Evolutionary conservation across 2,797 vertebrate genomes (phyloP), one percentile per base, ranked within the genome.

Genomic region (Trachops cirrhosus): DNA sequence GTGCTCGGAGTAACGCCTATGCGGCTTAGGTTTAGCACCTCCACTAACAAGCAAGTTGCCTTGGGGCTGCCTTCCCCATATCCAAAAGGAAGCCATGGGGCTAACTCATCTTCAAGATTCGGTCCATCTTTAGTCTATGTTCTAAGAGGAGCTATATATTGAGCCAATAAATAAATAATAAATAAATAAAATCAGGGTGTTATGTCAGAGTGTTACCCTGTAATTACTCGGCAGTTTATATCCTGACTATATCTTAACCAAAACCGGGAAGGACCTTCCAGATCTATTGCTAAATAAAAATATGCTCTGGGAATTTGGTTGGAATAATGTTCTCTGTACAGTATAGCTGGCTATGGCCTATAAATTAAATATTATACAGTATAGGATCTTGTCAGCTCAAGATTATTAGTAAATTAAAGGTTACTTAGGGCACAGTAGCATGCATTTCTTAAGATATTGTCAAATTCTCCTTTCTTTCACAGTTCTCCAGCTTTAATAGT

Each of bases 231-330:
- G 41, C 34, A 75, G 26, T 39, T 95, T 48, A 88, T 62, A 80
- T 75, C 90, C 48, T 44, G 84, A 86, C 57, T 26, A 15, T 75
- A 50, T 92, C 57, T 89, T 24, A 86, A 50, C 7, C 46, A 57
- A 96, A 92, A 85, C 9, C 34, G 57, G 5, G 12, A 19, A 44
- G 39, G 29, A 50, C 15, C 52, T 84, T 90, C 26, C 39, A 91
- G 59, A 87, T 37, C 37, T 39, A 46, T 37, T 64, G 44, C 29
- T 96, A 93, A 89, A 39, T 78, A 46, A 93, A 93, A 95, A 80
- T 32, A 34, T 5, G 89, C 34, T 89, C 57, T 50, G 29, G 5
- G 68, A 62, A 62, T 86, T 86, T 84, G 52, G 19, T 59, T 75
- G 52, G 34, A 95, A 75, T 59, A 9, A 37, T 50, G 8, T 24